Evolutionary conservation across 2,797 vertebrate genomes (phyloP).

Genomic region (Sebastes diploproa): DNA sequence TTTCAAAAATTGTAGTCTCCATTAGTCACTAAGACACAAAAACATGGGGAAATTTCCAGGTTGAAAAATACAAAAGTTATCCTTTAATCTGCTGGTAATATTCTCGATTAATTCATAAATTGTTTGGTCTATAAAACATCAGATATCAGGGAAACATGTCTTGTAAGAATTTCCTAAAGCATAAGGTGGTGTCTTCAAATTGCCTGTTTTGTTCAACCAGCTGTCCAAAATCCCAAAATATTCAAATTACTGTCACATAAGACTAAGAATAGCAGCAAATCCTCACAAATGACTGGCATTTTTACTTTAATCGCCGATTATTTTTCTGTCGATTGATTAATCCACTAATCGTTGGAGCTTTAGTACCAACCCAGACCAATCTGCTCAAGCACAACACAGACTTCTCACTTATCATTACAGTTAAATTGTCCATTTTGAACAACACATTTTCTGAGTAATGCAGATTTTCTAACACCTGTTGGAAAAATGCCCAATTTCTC

Average conservation of each 20-base stretch:
- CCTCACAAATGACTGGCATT: background rate
- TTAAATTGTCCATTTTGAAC: constrained; percentile 6
- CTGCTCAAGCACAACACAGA: background rate
- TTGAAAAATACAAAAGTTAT: background rate
- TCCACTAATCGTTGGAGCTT: background rate
- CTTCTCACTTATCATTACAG: background rate
- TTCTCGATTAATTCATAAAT: background rate
- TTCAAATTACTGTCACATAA: background rate
- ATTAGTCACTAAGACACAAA: too few species aligned
- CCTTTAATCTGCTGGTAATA: background rate
- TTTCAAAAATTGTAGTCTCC: too few species aligned
- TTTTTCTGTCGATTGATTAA: background rate
- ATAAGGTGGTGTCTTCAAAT: background rate
- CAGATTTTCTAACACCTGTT: background rate
- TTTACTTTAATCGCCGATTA: background rate
- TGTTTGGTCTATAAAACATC: background rate
- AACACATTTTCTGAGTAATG: background rate
- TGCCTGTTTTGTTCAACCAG: background rate
- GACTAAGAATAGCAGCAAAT: background rate
- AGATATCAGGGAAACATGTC: background rate
- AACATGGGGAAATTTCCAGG: too few species aligned
- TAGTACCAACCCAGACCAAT: background rate
- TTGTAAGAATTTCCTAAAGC: background rate
- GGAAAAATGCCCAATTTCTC: background rate
- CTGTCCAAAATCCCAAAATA: background rate